Percentiles rank a stretch among this genome's conserved stretches.
Conservation (phyloP, 2,888 invertebrate species). For the Agrotis ipsilon region DNA sequence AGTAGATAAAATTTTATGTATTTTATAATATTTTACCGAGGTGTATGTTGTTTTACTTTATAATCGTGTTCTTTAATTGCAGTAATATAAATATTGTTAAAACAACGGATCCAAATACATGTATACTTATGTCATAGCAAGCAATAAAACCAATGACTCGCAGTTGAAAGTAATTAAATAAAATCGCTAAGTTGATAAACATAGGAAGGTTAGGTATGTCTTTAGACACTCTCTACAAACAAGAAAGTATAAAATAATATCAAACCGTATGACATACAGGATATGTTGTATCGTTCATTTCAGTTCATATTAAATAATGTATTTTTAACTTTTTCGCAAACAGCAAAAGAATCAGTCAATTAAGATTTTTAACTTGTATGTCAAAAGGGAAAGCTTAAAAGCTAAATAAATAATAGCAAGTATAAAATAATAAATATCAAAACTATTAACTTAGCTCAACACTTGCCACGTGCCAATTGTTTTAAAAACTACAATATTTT, state of each 20-base stretch:
- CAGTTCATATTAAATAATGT: not conserved
- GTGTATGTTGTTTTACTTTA: slow-evolving; percentile 28
- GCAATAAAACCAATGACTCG: not conserved
- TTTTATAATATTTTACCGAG: not conserved
- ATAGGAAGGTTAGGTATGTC: not conserved
- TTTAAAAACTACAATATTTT: slow-evolving; percentile 19
- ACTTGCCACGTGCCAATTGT: slow-evolving; percentile 29
- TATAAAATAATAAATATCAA: not conserved
- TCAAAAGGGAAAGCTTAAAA: slow-evolving; percentile 13
- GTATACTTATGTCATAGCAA: not conserved
- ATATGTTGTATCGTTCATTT: not conserved
- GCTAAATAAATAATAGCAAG: slow-evolving; percentile 5
- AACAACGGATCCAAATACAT: not conserved
- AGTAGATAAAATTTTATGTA: slow-evolving; percentile 24
- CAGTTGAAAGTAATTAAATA: not conserved
- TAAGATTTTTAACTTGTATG: too few relatives aligned
- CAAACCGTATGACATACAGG: not conserved
- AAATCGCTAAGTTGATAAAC: not conserved
- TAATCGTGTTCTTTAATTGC: slow-evolving; percentile 17
- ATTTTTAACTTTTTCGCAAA: too few relatives aligned
- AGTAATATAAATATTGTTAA: slow-evolving; percentile 11
- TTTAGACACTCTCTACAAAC: not conserved
- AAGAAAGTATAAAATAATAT: not conserved
- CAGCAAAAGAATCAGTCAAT: not conserved
- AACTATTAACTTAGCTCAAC: slow-evolving; percentile 7